These are phyloP conservation scores for Rafetus swinhoei DNA, from an alignment of 2,113 vertebrate genomes.

Conservation along the genomic window DNA sequence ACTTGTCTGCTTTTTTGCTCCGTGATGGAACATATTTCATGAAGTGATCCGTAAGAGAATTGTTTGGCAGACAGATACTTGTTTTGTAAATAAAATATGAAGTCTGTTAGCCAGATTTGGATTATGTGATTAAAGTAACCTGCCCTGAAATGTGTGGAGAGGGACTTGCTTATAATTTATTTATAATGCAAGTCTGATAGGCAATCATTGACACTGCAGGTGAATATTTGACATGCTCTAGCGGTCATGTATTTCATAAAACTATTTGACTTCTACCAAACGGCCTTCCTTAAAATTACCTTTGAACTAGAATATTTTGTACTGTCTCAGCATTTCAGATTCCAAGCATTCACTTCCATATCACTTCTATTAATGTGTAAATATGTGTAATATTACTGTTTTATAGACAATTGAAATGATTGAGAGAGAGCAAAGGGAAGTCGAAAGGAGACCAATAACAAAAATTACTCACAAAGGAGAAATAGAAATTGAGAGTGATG, in stretches of 20 bases:
- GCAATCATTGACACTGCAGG: neutral
- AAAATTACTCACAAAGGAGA: slow-evolving; percentile 99
- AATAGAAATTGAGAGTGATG: slow-evolving; percentile 98
- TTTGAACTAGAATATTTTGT: neutral
- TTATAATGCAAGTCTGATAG: neutral
- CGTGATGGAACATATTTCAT: neutral
- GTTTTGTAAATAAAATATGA: neutral
- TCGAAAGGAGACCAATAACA: slow-evolving; percentile 94
- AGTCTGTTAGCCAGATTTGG: neutral
- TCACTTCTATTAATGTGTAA: neutral
- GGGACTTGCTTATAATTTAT: neutral
- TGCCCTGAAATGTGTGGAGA: neutral
- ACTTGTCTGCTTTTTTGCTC: neutral
- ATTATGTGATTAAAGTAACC: neutral
- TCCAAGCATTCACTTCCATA: neutral
- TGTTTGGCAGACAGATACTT: neutral
- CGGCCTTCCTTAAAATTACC: neutral
- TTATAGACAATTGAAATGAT: slow-evolving; percentile 98
- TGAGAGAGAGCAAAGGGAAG: slow-evolving; percentile 97
- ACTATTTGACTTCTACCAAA: neutral
- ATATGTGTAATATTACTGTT: neutral
- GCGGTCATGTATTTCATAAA: neutral
- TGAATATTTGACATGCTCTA: neutral
- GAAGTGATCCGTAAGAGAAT: neutral
- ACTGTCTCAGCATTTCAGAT: neutral